These are phyloP conservation scores for Andrena hattorfiana DNA, from an alignment of 2,888 invertebrate genomes.

Conservation along the genomic window DNA sequence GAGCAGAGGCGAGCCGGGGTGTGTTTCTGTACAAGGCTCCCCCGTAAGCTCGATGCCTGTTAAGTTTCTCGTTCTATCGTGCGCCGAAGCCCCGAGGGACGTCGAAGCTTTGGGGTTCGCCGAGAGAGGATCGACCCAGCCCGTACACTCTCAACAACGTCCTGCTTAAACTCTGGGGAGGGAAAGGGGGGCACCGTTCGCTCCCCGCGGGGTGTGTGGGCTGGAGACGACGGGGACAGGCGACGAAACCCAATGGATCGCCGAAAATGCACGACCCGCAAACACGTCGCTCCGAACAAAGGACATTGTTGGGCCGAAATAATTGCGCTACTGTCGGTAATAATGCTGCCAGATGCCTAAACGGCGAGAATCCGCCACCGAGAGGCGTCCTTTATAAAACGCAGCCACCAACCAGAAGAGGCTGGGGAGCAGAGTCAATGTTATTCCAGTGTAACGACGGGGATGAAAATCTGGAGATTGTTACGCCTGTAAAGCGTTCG, in stretches of 20 bases:
- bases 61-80: constrained; percentile 74
- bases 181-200: constrained; percentile 14
- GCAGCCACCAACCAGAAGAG: background rate
- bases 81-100: constrained; percentile 78
- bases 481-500: constrained; percentile 50
- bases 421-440: background rate
- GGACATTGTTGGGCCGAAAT: constrained; percentile 57
- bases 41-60: constrained; percentile 73
- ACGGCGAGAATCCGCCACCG: constrained; percentile 3
- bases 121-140: constrained; percentile 82
- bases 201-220: constrained; percentile 16
- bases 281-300: constrained; percentile 59
- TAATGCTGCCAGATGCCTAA: constrained; percentile 58
- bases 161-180: constrained; percentile 83
- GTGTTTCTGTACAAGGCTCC: constrained; percentile 62
- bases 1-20: constrained; percentile 25
- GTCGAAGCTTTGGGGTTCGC: constrained; percentile 79
- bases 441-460: background rate
- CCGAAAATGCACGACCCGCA: constrained; percentile 66
- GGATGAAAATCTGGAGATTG: constrained; percentile 5
- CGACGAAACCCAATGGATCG: constrained; percentile 64
- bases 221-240: constrained; percentile 25
- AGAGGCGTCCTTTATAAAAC: background rate
- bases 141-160: constrained; percentile 75
- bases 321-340: constrained; percentile 60